Evolutionary conservation across 2,888 invertebrate genomes (phyloP), one percentile per base, ranked within the genome.

Genomic region (Melanophora roralis): DNA sequence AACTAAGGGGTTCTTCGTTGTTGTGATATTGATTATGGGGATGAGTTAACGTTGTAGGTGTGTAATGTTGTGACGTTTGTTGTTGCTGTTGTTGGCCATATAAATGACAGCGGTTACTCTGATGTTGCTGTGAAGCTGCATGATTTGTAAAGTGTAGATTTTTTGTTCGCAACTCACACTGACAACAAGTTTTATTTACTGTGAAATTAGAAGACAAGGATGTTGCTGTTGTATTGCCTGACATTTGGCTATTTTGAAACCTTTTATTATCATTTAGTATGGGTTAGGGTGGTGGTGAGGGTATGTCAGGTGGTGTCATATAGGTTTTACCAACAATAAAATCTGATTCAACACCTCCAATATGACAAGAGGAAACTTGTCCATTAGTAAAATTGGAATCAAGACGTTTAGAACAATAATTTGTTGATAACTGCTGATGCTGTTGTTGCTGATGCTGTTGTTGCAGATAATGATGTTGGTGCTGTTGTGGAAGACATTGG

Each of bases 261-360:
- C 81, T 71, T 71, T 81, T 81, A 40, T 45, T 69, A 23, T 75
- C 78, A 27, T 51, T 69, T 9, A 73, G n/a, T 36, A 71, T 53
- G n/a, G 86, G 86, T 36, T 86, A 86, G 12, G 86, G 86, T 1
- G 88, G 88, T 3, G 87, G 87, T 34, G 88, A 86, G 59, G 87
- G 87, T 82, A 88, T 88, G 53, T 88, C 87, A 59, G 86, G 86
- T 55, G 87, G 88, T 82, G 87, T 87, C 83, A 87, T 86, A 83
- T 85, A 88, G 67, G 86, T 85, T 84, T 86, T 87, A 59, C 80
- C 79, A 43, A 77, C 40, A 23, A 21, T 65, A 47, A 59, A 68
- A 73, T 69, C 72, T 4, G 55, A 16, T 51, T 69, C 60, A 36
- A 73, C 38, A 68, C 76, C 62, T 3, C 71, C 60, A 19, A 62